Conservation (phyloP, 2,113 vertebrate genomes). For the Syrrhaptes paradoxus region DNA sequence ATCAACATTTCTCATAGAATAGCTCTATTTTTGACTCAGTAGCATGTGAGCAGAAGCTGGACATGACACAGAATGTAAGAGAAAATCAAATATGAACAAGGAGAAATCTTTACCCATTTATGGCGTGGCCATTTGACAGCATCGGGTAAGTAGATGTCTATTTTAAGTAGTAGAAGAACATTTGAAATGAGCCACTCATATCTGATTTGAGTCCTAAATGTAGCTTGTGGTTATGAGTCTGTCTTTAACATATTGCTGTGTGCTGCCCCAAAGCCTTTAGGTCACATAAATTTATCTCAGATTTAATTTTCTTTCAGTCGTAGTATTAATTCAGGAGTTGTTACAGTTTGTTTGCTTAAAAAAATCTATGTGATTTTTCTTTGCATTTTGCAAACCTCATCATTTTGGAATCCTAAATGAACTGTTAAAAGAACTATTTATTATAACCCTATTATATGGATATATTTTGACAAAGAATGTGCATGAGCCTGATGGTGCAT, state of each 20-base stretch:
- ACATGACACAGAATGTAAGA: constrained; percentile 33
- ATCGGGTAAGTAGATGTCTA: background rate
- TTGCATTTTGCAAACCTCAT: constrained; percentile 47
- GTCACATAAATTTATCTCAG: background rate
- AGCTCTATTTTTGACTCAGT: constrained; percentile 46
- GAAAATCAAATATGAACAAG: background rate
- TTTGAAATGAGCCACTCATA: constrained; percentile 34
- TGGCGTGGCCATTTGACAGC: background rate
- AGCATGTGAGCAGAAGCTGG: constrained; percentile 15
- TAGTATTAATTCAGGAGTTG: background rate
- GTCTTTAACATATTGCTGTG: background rate
- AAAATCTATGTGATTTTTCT: constrained; percentile 19
- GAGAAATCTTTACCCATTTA: constrained; percentile 14
- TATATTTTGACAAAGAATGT: constrained; percentile 29
- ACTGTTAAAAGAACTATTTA: constrained; percentile 52
- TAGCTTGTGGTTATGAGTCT: background rate
- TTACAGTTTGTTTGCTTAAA: constrained; percentile 29
- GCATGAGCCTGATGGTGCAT: constrained; percentile 25
- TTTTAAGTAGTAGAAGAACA: constrained; percentile 26
- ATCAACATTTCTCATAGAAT: constrained; percentile 4
- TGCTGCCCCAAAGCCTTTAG: constrained; percentile 7
- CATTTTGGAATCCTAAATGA: constrained; percentile 38
- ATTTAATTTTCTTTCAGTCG: constrained; percentile 24
- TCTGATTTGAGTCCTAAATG: constrained; percentile 22
- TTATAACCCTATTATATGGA: constrained; percentile 18